These are phyloP conservation scores for Rhizomys pruinosus DNA, from an alignment of 2,113 vertebrate species.

Conservation along the genomic window DNA sequence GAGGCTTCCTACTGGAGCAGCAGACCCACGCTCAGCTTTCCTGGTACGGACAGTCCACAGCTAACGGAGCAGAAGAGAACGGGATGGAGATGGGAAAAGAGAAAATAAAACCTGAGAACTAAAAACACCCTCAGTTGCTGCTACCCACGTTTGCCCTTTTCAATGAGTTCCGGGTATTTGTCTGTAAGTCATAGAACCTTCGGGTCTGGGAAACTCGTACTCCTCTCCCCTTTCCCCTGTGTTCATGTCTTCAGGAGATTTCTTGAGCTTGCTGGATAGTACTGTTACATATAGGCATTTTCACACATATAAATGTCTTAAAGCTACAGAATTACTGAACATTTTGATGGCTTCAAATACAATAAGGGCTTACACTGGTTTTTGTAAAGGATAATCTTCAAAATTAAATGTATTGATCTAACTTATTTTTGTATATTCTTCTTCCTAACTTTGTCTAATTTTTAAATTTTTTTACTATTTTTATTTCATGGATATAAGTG, in stretches of 20 bases:
- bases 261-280: background rate
- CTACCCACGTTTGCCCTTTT: background rate
- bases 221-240: background rate
- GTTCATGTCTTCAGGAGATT: background rate
- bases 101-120: background rate
- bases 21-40: too few relatives aligned
- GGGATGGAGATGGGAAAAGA: background rate
- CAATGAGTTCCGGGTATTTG: background rate
- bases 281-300: background rate
- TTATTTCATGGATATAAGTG: too few relatives aligned
- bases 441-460: background rate
- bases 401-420: background rate
- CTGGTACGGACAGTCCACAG: background rate
- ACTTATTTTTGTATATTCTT: background rate
- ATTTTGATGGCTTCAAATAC: background rate
- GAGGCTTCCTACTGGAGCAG: background rate
- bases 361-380: background rate
- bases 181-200: background rate
- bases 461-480: background rate
- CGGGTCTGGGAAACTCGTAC: too few relatives aligned
- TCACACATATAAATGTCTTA: background rate
- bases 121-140: background rate
- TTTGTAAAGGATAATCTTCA: slow-evolving; percentile 2
- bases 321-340: background rate
- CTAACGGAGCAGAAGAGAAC: background rate